Evolutionary conservation across 2,113 vertebrate genomes (phyloP).

Genomic region (Bujurquina vittata): DNA sequence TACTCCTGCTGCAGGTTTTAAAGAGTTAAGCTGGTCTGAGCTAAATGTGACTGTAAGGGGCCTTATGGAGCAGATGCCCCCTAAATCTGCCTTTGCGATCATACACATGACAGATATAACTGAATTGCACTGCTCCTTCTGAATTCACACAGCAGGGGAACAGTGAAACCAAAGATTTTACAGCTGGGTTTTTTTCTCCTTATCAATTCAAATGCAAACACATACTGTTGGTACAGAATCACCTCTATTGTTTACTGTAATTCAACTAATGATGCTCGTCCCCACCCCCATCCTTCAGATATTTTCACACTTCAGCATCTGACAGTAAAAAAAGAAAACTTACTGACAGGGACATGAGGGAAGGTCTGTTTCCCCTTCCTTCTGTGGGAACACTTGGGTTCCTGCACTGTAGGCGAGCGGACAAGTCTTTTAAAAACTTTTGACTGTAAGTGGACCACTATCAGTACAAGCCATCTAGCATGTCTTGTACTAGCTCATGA

Average conservation of each 20-base stretch:
- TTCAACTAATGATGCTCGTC: constrained; percentile 37
- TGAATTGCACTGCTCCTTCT: neutral
- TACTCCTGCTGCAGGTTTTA: constrained; percentile 32
- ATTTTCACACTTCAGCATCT: constrained; percentile 40
- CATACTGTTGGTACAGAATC: neutral
- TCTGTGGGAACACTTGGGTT: neutral
- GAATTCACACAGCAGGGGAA: neutral
- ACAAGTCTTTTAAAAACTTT: neutral
- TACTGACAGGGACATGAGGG: constrained; percentile 8
- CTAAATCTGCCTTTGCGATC: constrained; percentile 54
- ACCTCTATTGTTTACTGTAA: constrained; percentile 51
- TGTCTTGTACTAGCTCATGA: constrained; percentile 19
- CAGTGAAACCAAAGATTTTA: neutral
- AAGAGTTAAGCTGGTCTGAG: constrained; percentile 75
- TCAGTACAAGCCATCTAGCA: neutral
- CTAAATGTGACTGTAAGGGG: constrained; percentile 36
- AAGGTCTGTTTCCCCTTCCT: neutral
- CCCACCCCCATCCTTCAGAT: constrained; percentile 17
- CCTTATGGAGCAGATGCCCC: constrained; percentile 68
- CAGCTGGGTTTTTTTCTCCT: neutral
- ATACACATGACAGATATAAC: neutral
- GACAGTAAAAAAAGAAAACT: constrained; percentile 26
- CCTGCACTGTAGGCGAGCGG: neutral
- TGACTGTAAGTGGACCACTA: neutral
- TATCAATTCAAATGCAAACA: constrained; percentile 7